Evolutionary conservation across 2,888 invertebrate species (phyloP).

Genomic region (Euclidia mi): DNA sequence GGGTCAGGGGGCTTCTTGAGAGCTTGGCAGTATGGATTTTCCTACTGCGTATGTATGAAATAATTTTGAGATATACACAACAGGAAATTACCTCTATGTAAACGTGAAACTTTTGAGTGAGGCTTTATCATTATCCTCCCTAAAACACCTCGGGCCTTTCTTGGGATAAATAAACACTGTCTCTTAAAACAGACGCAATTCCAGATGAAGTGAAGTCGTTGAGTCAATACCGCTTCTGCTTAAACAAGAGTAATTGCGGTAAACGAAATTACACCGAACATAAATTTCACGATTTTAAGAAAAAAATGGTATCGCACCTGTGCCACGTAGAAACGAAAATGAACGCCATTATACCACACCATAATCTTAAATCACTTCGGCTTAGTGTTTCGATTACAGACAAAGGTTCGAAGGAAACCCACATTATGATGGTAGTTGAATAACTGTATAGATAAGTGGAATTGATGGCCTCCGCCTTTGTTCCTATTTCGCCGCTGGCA

Average conservation of each 20-base stretch:
- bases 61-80: slow-evolving; percentile 60
- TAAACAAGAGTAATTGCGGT: slow-evolving; percentile 63
- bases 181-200: slow-evolving; percentile 43
- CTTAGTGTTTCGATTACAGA: slow-evolving; percentile 89
- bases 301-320: slow-evolving; percentile 83
- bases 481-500: slow-evolving; percentile 46
- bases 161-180: slow-evolving; percentile 36
- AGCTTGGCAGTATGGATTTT: slow-evolving; percentile 50
- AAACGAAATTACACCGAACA: slow-evolving; percentile 68
- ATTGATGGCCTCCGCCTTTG: slow-evolving; percentile 76
- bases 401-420: slow-evolving; percentile 86
- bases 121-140: slow-evolving; percentile 46
- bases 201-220: slow-evolving; percentile 33
- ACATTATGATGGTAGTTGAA: slow-evolving; percentile 88
- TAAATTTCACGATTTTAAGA: slow-evolving; percentile 81
- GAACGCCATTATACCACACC: slow-evolving; percentile 87
- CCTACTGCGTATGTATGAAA: slow-evolving; percentile 56
- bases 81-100: slow-evolving; percentile 63
- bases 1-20: slow-evolving; percentile 58
- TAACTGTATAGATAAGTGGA: slow-evolving; percentile 87
- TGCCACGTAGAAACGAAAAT: slow-evolving; percentile 80
- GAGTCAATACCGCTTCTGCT: slow-evolving; percentile 35
- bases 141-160: slow-evolving; percentile 36
- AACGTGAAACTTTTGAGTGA: slow-evolving; percentile 52
- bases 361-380: slow-evolving; percentile 89